Base-by-base conservation (phyloP, 2,797 vertebrate species). In the Scolopax rusticola region DNA sequence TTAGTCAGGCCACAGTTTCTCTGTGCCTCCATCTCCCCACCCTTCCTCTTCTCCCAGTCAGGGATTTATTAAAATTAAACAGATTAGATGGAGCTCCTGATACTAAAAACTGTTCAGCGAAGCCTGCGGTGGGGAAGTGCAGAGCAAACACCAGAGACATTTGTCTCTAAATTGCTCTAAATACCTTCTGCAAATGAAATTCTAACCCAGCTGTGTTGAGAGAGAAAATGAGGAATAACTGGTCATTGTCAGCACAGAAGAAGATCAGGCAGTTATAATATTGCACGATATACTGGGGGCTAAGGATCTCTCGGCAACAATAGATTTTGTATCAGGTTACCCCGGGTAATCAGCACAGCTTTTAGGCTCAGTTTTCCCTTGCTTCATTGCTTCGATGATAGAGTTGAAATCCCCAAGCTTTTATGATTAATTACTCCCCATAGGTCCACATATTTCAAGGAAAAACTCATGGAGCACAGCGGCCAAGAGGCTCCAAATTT, bases 251-350 rank as follows among this genome's bases (percentile, higher is more conserved):
- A 93, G 97, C 95, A 95, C 92, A 97, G 94, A 93, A 98, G 98
- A 97, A 96, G 97, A 97, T 97, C 97, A 97, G 97, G 97, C 96
- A 97, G 98, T 98, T 98, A 98, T 98, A 98, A 99, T 97, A 98
- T 96, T 96, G 97, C 97, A 97, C 97, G 76, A 97, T 97, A 97
- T 96, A 98, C 98, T 97, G 97, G 98, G 96, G 98, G 98, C 98
- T 98, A 98, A 98, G 98, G 98, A 98, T 97, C 99, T 99, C 98
- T 98, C 96, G 77, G 99, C 98, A 98, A 98, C 98, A 98, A 99
- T 99, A 98, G 99, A 99, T 99, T 99, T 98, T 98, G 98, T 98
- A 98, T 99, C 98, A 97, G 97, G 98, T 99, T 99, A 98, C 99
- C 96, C 97, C 50, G 97, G 98, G 98, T 98, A 98, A 98, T 99